phyloP scores from a whole-genome alignment of 1,140 invertebrate species.

The Tenebrio molitor region DNA sequence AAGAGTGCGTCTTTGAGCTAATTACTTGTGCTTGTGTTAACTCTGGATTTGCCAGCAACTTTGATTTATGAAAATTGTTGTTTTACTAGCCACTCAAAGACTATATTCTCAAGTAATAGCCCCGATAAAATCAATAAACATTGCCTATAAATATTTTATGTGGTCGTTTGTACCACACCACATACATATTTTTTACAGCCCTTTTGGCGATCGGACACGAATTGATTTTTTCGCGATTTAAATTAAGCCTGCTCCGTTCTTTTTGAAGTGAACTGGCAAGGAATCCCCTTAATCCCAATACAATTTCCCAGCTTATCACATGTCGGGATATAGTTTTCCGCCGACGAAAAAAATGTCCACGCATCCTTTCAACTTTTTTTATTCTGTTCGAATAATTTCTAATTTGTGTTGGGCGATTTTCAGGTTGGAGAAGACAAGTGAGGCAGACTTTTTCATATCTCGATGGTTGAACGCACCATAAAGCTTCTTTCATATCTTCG shows the following conservation, averaged over 20 bases:
- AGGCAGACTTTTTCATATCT: conserved; percentile 16
- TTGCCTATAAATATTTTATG: conserved; percentile 29
- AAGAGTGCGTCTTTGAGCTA: no score
- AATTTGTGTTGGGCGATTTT: conserved; percentile 8
- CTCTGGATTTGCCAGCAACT: no score
- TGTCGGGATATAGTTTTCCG: not conserved
- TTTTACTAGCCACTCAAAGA: no score
- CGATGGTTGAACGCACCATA: conserved; percentile 40
- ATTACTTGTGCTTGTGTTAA: no score
- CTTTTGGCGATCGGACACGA: conserved; percentile 7
- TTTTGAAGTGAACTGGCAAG: conserved; percentile 18
- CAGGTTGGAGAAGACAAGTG: conserved; percentile 16
- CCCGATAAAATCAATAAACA: conserved; percentile 28
- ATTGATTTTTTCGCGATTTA: conserved; percentile 19
- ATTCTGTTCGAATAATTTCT: conserved; percentile 14
- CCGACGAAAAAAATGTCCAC: conserved; percentile 6
- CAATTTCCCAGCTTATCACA: conserved; percentile 36
- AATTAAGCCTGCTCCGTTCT: conserved; percentile 24
- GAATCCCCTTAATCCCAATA: conserved; percentile 38
- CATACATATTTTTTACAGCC: conserved; percentile 12
- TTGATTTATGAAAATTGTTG: no score
- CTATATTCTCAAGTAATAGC: not conserved
- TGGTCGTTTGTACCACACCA: conserved; percentile 4
- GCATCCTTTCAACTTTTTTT: conserved; percentile 19
- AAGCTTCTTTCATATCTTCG: conserved; percentile 43